These are phyloP conservation scores for Eleutherodactylus coqui DNA, from an alignment of 2,797 vertebrate genomes.

Conservation along the genomic window DNA sequence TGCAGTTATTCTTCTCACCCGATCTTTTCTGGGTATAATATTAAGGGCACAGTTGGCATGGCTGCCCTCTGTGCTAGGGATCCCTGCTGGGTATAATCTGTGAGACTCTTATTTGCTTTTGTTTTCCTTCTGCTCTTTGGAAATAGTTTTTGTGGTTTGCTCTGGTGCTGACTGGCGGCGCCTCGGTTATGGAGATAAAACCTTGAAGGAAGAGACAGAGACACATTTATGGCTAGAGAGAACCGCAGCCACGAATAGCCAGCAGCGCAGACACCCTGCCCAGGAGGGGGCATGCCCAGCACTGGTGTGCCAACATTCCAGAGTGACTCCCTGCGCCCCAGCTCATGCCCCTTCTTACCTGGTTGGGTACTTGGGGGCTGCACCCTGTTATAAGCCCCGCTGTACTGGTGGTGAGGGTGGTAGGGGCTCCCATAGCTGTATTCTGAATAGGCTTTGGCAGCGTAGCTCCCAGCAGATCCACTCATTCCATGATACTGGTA, in stretches of 20 bases:
- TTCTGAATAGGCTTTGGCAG: conserved; percentile 91
- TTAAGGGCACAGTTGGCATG: neutral
- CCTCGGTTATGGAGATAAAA: conserved; percentile 51
- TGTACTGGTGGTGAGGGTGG: conserved; percentile 90
- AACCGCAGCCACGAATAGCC: conserved; percentile 57
- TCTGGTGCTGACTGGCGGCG: conserved; percentile 60
- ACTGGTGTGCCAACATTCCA: neutral
- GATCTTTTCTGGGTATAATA: neutral
- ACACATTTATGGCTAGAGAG: conserved; percentile 21
- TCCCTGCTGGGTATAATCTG: conserved; percentile 11
- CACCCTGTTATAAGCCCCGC: conserved; percentile 91
- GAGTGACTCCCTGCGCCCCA: neutral
- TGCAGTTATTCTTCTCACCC: neutral
- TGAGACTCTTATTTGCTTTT: conserved; percentile 4
- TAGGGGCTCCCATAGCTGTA: conserved; percentile 92
- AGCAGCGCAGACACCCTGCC: conserved; percentile 3
- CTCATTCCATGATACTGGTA: conserved; percentile 95
- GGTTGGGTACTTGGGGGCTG: conserved; percentile 88
- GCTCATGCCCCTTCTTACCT: conserved; percentile 77
- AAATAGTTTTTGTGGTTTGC: conserved; percentile 54
- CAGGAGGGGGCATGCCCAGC: neutral
- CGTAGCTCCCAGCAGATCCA: conserved; percentile 88
- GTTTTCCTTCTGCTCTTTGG: conserved; percentile 47
- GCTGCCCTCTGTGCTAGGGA: neutral
- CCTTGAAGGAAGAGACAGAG: conserved; percentile 55